phyloP scores from a whole-genome alignment of 2,888 invertebrate species.

The Ganaspis brasiliensis region DNA sequence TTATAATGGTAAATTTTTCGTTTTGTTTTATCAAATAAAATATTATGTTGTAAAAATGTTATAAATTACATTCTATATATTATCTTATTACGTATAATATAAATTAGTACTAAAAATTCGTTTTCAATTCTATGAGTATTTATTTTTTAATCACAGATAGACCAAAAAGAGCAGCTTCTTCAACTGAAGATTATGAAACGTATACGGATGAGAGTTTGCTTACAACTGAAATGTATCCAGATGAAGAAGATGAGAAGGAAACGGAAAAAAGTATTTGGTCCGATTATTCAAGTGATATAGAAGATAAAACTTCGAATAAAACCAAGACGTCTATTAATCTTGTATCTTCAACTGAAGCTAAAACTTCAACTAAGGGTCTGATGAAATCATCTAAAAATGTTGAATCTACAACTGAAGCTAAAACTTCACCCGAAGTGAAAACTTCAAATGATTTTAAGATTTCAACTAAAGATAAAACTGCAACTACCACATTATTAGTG shows the following conservation, averaged over 20 bases:
- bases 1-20: neutral
- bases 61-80: too few relatives aligned
- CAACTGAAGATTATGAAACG: constrained; percentile 16
- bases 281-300: neutral
- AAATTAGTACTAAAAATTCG: neutral
- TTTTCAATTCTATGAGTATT: neutral
- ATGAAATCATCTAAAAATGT: neutral
- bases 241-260: constrained; percentile 16
- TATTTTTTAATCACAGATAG: neutral
- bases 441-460: neutral
- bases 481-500: too few relatives aligned
- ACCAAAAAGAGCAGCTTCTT: neutral
- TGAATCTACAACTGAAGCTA: neutral
- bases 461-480: neutral
- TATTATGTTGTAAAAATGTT: neutral
- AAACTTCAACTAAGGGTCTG: neutral
- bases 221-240: constrained; percentile 7
- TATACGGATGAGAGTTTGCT: constrained; percentile 5
- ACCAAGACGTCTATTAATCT: too few relatives aligned
- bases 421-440: neutral
- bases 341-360: neutral
- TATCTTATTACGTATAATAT: too few relatives aligned
- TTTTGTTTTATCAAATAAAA: neutral
- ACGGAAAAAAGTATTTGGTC: neutral
- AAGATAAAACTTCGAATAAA: neutral